Base-by-base conservation (phyloP, 2,888 invertebrate genomes). In the Bruchidius siliquastri region DNA sequence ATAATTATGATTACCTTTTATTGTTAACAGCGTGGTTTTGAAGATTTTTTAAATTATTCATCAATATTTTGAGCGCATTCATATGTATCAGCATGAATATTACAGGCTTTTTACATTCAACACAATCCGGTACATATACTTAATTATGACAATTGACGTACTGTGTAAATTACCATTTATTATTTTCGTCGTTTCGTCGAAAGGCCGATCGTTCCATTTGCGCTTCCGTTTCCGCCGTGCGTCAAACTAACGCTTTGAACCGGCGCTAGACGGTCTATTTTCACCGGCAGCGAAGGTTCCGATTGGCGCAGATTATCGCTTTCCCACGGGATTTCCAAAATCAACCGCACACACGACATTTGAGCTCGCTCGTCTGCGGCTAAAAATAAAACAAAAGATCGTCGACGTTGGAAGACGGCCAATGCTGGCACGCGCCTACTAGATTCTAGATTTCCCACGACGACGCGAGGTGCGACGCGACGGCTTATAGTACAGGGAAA, bases 351-450 rank as follows among this genome's bases (percentile, higher is more conserved):
- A 49, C 68, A 69, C 74, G 78, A 76, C 75, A 78, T 76, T 77
- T 74, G 77, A 77, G 77, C 76, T 76, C 78, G 74, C 76, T 68
- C 71, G 77, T 79, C 77, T 74, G 71, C 76, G 73, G 76, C 80
- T 80, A 80, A 78, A 78, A 77, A 77, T 81, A 81, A 80, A 79
- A 79, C 79, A 79, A 80, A 77, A 77, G 77, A 77, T 73, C 76
- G 72, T 74, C 77, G 74, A 22, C 69, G 20, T 77, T 76, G 82
- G 81, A 74, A 68, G 20, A 72, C 70, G 77, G 79, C 81, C 81
- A 80, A 77, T 71, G 74, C 72, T 73, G 81, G 80, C 81, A 80
- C 81, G 81, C 79, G 81, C 78, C 80, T 73, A 75, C 75, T 75
- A 73, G 75, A 74, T 73, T 70, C 71, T 71, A 22, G 21, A 68